Conservation (phyloP, 1,140 invertebrate genomes). For the Cydia strobilella region DNA sequence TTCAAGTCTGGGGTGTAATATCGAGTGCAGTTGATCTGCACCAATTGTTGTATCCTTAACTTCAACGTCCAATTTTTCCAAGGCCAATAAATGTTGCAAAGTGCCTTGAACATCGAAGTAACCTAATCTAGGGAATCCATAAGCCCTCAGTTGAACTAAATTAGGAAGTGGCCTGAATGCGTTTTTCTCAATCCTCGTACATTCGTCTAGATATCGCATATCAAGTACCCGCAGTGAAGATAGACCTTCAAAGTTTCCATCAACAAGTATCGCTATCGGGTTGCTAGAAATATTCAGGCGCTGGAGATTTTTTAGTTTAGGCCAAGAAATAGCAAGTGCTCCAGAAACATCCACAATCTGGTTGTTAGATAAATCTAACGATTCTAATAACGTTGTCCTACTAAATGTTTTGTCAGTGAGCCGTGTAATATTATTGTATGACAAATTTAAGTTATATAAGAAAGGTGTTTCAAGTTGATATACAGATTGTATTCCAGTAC, state of each 20-base stretch:
- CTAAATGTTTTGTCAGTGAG: conserved; percentile 86
- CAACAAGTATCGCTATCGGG: conserved; percentile 85
- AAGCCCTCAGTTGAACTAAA: conserved; percentile 85
- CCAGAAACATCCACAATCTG: conserved; percentile 82
- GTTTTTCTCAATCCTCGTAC: conserved; percentile 89
- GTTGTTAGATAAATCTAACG: conserved; percentile 89
- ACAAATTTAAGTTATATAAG: conserved; percentile 89
- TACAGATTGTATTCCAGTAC: conserved; percentile 86
- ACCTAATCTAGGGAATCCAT: conserved; percentile 88
- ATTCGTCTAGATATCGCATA: conserved; percentile 85
- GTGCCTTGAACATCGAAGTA: conserved; percentile 92
- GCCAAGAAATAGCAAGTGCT: conserved; percentile 83
- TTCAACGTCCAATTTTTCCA: conserved; percentile 90
- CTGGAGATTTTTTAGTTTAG: conserved; percentile 84
- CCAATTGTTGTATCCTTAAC: conserved; percentile 91
- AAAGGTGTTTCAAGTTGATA: conserved; percentile 92
- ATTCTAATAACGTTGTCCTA: conserved; percentile 88
- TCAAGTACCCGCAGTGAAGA: conserved; percentile 83
- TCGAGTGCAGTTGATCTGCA: conserved; percentile 89
- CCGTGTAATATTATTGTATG: conserved; percentile 86
- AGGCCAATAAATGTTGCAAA: conserved; percentile 84
- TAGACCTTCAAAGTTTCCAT: conserved; percentile 87
- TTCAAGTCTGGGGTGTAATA: conserved; percentile 88
- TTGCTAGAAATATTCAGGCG: conserved; percentile 89
- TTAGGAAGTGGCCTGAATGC: conserved; percentile 88